These are phyloP conservation scores for Copidosoma aretas DNA, from an alignment of 2,888 invertebrate species.

Conservation along the genomic window DNA sequence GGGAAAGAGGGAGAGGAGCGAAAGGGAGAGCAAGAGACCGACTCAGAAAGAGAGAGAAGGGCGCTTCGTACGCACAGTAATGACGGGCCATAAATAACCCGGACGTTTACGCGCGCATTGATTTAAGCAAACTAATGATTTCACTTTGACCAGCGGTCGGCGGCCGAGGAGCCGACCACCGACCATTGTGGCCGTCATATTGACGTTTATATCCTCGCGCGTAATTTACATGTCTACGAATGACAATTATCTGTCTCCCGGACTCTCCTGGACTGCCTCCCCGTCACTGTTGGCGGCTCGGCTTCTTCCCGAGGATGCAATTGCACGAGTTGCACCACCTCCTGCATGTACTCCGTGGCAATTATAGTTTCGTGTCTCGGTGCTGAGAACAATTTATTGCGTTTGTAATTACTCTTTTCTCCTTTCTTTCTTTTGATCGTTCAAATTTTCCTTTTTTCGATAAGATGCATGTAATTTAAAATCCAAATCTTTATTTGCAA, in stretches of 20 bases:
- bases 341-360: too few species aligned
- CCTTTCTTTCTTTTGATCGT: too few species aligned
- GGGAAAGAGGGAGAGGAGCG: conserved; percentile 13
- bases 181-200: conserved; percentile 58
- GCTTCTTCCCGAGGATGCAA: conserved; percentile 27
- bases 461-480: too few species aligned
- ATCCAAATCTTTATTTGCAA: too few species aligned
- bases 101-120: conserved; percentile 63
- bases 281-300: too few species aligned
- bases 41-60: conserved; percentile 48
- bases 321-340: conserved; percentile 19
- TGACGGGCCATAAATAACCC: conserved; percentile 63
- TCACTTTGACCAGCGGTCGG: conserved; percentile 60
- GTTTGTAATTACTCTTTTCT: too few species aligned
- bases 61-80: conserved; percentile 57
- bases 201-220: conserved; percentile 61
- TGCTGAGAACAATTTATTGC: too few species aligned
- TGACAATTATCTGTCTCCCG: conserved; percentile 53
- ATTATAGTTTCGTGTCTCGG: too few species aligned
- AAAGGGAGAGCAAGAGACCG: conserved; percentile 15
- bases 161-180: conserved; percentile 45
- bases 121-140: conserved; percentile 64
- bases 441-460: too few species aligned
- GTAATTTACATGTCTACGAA: conserved; percentile 62
- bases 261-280: background rate